Percentiles rank a stretch among this genome's conserved stretches.
Evolutionary conservation across 2,888 invertebrate genomes (phyloP).

Genomic region (Microplitis deprimator): DNA sequence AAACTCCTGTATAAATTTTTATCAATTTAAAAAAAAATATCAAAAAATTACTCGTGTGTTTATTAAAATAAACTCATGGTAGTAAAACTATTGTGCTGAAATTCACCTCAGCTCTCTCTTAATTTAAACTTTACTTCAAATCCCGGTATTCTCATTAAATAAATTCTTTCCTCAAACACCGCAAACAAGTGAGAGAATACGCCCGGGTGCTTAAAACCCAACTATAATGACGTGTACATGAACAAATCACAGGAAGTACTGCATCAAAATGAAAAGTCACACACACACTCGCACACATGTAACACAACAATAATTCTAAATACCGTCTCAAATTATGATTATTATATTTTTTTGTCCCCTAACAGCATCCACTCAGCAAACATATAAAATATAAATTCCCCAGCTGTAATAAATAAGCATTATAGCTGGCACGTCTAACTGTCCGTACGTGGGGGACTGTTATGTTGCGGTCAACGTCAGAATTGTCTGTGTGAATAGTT

Average conservation of each 20-base stretch:
- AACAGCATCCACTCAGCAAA: neutral
- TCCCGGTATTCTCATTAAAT: neutral
- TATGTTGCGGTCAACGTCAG: slow-evolving; percentile 51
- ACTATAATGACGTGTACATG: neutral
- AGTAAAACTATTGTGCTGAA: neutral
- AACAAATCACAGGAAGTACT: neutral
- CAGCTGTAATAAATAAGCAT: slow-evolving; percentile 30
- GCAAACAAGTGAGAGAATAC: neutral
- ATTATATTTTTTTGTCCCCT: slow-evolving; percentile 4
- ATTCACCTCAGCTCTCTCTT: neutral
- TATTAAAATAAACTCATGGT: neutral
- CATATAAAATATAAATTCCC: slow-evolving; percentile 22
- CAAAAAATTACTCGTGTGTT: neutral
- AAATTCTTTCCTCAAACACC: neutral
- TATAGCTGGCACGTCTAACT: slow-evolving; percentile 35
- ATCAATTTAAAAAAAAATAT: no score
- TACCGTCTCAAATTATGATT: neutral
- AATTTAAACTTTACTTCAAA: neutral
- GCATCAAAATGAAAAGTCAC: neutral
- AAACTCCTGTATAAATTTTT: no score
- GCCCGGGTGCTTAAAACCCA: neutral
- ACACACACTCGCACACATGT: neutral
- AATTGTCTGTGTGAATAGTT: slow-evolving; percentile 37
- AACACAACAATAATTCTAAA: neutral
- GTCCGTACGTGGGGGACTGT: slow-evolving; percentile 46